Evolutionary conservation across 1,140 invertebrate species (phyloP).

Genomic region (Popillia japonica): DNA sequence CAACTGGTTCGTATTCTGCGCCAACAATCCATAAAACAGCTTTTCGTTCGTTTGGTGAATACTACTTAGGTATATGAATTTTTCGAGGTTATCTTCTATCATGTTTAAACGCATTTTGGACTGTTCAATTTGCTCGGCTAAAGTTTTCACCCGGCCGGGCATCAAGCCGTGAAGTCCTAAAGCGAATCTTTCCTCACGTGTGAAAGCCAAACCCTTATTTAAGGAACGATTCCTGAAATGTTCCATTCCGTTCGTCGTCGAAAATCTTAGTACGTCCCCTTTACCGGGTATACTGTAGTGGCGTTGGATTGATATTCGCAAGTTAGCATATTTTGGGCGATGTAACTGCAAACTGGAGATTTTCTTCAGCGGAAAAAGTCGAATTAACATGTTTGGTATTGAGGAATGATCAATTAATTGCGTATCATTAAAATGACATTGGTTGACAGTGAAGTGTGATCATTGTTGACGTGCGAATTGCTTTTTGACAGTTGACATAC

Average conservation of each 20-base stretch:
- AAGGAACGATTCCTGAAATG: constrained; percentile 82
- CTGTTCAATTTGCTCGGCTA: constrained; percentile 90
- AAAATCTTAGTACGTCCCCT: constrained; percentile 70
- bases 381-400: background rate
- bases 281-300: background rate
- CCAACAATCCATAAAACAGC: constrained; percentile 91
- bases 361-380: background rate
- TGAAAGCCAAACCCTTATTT: constrained; percentile 93
- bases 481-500: no score
- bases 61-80: constrained; percentile 89
- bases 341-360: background rate
- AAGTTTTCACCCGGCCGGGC: constrained; percentile 90
- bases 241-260: constrained; percentile 79
- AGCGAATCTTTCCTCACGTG: constrained; percentile 87
- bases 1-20: constrained; percentile 93
- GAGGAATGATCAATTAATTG: no score
- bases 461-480: no score
- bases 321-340: background rate
- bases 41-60: constrained; percentile 92
- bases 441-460: no score
- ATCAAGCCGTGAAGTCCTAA: constrained; percentile 93
- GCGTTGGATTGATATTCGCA: background rate
- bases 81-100: constrained; percentile 88
- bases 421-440: no score
- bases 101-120: constrained; percentile 85